Evolutionary conservation across 2,797 vertebrate species (phyloP), one percentile per base, ranked within the genome.

Genomic region (Hirundo rustica): DNA sequence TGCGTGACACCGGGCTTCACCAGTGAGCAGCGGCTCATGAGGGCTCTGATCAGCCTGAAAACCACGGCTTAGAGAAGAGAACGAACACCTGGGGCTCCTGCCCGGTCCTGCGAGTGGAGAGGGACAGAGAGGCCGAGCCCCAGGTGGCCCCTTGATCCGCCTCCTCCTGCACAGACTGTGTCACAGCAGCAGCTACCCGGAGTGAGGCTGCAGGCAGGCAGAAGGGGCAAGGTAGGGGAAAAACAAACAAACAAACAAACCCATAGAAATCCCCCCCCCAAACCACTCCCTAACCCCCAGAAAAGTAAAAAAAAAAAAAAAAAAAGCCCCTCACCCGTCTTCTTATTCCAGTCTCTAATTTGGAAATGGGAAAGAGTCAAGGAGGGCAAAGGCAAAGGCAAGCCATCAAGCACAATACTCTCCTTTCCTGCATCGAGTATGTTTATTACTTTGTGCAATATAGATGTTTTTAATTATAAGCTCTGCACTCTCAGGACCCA

Each of bases 381-480:
- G 42, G 34, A 82, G 26, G 9, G 34, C 27, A 65, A 75, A 79
- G 34, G 26, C 62, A 81, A 89, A 79, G 34, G 26, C 62, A 81
- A 89, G 9, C 11, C 60, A 90, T 57, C 17, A 36, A 84, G 45
- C 45, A 94, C 45, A 88, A 53, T 55, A 45, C 21, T 13, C 48
- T 84, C 62, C 74, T 72, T 89, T 71, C 82, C 87, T 61, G 54
- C 60, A 58, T 1, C 74, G 68, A 84, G 53, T 30, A 51, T 86
- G 57, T 93, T 88, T 86, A 71, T 86, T 84, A 86, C 34, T 92
- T 91, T 84, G 42, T 95, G 54, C 66, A 91, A 85, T 79, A 86
- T 85, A 81, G 17, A 82, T 91, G 57, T 22, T 89, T 85, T 78
- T 79, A 85, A 92, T 92, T 91, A 93, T 87, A 91, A 92, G 71